Conservation (phyloP, 2,797 vertebrate genomes). For the Acipenser oxyrinchus region DNA sequence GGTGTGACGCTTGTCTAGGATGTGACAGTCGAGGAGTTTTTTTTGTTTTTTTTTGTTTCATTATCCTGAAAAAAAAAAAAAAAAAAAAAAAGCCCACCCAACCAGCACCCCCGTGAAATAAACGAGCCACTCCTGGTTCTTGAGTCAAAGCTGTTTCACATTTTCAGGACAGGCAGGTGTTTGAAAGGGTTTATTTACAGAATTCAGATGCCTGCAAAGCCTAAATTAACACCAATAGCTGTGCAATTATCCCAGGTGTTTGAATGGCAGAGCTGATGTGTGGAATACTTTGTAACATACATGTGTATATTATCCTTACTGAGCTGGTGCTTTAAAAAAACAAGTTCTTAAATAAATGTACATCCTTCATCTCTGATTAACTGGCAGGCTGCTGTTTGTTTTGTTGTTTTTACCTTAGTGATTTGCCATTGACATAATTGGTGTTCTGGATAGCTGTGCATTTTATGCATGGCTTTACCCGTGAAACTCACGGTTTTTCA, state of each 20-base stretch:
- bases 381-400: slow-evolving; percentile 15
- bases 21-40: background rate
- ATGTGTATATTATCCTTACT: slow-evolving; percentile 32
- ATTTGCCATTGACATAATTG: slow-evolving; percentile 7
- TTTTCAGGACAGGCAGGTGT: background rate
- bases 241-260: slow-evolving; percentile 53
- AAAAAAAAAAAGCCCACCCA: slow-evolving; percentile 21
- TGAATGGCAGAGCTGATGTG: slow-evolving; percentile 34
- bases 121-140: slow-evolving; percentile 15
- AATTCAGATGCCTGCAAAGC: slow-evolving; percentile 36
- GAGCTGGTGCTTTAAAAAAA: slow-evolving; percentile 34
- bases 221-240: slow-evolving; percentile 52
- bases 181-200: slow-evolving; percentile 37
- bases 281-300: slow-evolving; percentile 24
- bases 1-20: background rate
- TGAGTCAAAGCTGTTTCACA: background rate
- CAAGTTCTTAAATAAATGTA: slow-evolving; percentile 8
- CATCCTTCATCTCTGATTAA: slow-evolving; percentile 27
- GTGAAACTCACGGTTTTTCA: no score
- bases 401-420: slow-evolving; percentile 16
- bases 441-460: slow-evolving; percentile 22
- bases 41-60: background rate
- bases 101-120: slow-evolving; percentile 28
- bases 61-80: slow-evolving; percentile 17
- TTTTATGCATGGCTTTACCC: background rate